Conservation (phyloP, 2,113 vertebrate species). For the Pseudorectes ferrugineus region DNA sequence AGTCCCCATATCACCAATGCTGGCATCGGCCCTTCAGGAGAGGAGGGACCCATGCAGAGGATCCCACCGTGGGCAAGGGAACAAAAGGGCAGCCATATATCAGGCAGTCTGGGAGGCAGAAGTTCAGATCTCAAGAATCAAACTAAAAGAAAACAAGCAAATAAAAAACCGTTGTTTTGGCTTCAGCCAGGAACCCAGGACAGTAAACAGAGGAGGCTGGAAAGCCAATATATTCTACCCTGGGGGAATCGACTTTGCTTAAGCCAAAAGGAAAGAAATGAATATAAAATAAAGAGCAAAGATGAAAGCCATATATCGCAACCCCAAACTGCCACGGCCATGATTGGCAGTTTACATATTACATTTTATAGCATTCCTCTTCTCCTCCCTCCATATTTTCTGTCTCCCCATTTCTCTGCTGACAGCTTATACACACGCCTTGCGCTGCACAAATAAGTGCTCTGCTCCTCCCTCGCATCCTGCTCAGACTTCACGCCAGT, state of each 20-base stretch:
- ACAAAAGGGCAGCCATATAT: not conserved
- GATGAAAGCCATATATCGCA: not conserved
- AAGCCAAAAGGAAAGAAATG: not conserved
- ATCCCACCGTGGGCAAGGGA: accelerated
- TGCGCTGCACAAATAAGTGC: not conserved
- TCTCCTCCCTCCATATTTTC: not conserved
- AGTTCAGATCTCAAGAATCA: not conserved
- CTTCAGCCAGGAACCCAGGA: not conserved
- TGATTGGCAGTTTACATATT: slow-evolving; percentile 32
- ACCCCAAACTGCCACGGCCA: not conserved
- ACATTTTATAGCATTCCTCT: slow-evolving; percentile 22
- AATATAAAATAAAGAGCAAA: not conserved
- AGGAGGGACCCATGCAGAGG: not conserved
- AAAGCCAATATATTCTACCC: not conserved
- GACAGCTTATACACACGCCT: not conserved
- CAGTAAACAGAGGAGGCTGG: not conserved
- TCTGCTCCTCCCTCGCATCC: not conserved
- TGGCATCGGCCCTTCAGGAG: not conserved
- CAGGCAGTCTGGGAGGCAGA: not conserved
- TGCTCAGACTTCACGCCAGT: not conserved
- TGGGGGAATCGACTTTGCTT: not conserved
- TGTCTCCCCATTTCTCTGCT: not conserved
- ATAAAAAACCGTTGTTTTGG: not conserved
- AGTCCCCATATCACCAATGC: accelerated
- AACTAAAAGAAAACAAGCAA: slow-evolving; percentile 4